These are phyloP conservation scores for Eupithecia vulgata DNA, from an alignment of 2,888 invertebrate species.

Conservation along the genomic window DNA sequence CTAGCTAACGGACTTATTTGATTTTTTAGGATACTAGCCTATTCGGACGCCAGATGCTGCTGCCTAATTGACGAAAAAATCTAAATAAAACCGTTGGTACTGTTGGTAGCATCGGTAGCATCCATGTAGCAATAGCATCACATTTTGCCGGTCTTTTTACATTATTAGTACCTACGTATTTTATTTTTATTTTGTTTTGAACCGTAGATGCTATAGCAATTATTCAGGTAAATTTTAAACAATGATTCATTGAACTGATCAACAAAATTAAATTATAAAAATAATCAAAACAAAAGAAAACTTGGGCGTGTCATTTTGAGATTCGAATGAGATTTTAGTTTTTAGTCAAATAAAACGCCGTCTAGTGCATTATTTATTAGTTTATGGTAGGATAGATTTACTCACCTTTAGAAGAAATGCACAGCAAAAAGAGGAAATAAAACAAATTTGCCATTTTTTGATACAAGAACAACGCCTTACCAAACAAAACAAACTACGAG, in stretches of 20 bases:
- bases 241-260: background rate
- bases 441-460: slow-evolving; percentile 49
- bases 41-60: background rate
- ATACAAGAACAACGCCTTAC: slow-evolving; percentile 53
- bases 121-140: background rate
- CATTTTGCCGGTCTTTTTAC: background rate
- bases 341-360: slow-evolving; percentile 9
- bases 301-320: slow-evolving; percentile 33
- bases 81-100: slow-evolving; percentile 6
- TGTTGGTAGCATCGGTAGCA: no score
- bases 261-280: background rate
- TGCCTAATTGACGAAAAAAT: background rate
- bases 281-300: slow-evolving; percentile 21
- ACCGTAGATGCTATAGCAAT: background rate
- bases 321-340: slow-evolving; percentile 18
- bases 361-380: background rate
- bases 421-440: slow-evolving; percentile 55
- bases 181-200: no score
- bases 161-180: no score
- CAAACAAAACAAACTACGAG: background rate
- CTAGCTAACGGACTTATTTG: no score
- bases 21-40: no score
- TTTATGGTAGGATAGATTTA: slow-evolving; percentile 37
- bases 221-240: background rate
- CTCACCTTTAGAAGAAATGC: slow-evolving; percentile 61